These are phyloP conservation scores for Chironomus tepperi DNA, from an alignment of 1,140 invertebrate species.

Conservation along the genomic window DNA sequence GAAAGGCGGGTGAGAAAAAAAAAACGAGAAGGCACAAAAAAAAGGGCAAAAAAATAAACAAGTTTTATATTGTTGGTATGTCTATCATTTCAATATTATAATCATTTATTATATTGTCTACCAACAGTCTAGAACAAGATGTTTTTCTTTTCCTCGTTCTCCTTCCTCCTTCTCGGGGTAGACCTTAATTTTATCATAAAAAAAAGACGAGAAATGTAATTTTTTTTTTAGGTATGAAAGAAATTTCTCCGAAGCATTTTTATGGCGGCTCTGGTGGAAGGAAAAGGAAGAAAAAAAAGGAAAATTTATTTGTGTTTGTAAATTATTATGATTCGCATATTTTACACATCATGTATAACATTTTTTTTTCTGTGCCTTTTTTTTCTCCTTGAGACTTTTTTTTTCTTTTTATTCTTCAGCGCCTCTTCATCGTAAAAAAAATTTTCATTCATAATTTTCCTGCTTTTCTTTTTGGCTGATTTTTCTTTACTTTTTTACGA, in stretches of 20 bases:
- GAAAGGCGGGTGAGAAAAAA: neutral
- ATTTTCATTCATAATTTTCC: neutral
- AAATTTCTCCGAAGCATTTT: neutral
- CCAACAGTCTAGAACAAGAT: conserved; percentile 17
- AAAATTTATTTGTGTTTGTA: conserved; percentile 16
- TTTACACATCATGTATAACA: conserved; percentile 3
- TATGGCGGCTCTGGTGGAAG: neutral
- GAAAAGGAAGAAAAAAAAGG: neutral
- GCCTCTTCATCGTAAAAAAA: neutral
- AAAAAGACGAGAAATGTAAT: conserved; percentile 19
- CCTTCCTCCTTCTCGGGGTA: neutral
- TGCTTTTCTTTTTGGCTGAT: neutral
- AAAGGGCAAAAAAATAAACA: conserved; percentile 22
- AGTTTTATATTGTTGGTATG: conserved; percentile 23
- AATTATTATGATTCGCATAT: conserved; percentile 15
- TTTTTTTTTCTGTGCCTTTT: too few relatives aligned
- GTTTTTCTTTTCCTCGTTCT: neutral
- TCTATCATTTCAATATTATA: conserved; percentile 24
- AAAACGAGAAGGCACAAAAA: neutral
- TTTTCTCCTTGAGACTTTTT: too few relatives aligned
- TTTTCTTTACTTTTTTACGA: conserved; percentile 2
- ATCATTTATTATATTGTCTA: conserved; percentile 23
- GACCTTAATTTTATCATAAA: conserved; percentile 21
- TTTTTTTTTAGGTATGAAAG: conserved; percentile 10
- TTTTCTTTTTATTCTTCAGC: neutral